phyloP scores from a whole-genome alignment of 2,888 invertebrate species.

The Micropterix aruncella region DNA sequence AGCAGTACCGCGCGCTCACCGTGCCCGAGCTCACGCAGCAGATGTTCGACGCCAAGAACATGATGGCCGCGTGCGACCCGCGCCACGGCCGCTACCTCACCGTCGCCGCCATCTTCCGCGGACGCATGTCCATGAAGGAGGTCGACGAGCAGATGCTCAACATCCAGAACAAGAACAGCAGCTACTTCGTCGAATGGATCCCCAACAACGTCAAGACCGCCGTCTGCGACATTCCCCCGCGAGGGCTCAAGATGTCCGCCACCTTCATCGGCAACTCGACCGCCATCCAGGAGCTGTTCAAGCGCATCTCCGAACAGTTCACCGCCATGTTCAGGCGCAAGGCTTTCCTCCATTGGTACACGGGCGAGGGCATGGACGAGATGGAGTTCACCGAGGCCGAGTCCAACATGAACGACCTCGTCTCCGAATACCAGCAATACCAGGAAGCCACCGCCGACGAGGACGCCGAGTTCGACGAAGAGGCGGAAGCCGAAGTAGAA shows the following conservation, averaged over 20 bases:
- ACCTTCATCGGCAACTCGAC: slow-evolving; percentile 91
- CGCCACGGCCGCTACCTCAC: slow-evolving; percentile 85
- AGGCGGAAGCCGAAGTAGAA: slow-evolving; percentile 57
- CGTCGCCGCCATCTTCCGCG: slow-evolving; percentile 83
- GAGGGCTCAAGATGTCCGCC: slow-evolving; percentile 87
- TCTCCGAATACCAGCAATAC: slow-evolving; percentile 92
- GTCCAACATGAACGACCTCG: slow-evolving; percentile 91
- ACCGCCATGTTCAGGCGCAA: slow-evolving; percentile 94
- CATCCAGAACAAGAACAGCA: slow-evolving; percentile 89
- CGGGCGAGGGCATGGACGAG: slow-evolving; percentile 93
- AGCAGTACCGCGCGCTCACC: slow-evolving; percentile 80
- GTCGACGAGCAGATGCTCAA: slow-evolving; percentile 85
- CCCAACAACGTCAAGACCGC: slow-evolving; percentile 79
- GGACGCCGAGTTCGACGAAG: slow-evolving; percentile 71
- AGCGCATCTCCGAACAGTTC: slow-evolving; percentile 83
- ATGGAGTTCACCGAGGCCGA: slow-evolving; percentile 94
- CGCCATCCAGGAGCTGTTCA: slow-evolving; percentile 87
- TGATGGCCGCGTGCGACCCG: slow-evolving; percentile 95
- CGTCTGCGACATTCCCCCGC: slow-evolving; percentile 71
- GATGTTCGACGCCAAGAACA: slow-evolving; percentile 93
- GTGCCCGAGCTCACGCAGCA: slow-evolving; percentile 86
- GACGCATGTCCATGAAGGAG: slow-evolving; percentile 92
- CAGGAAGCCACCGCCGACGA: slow-evolving; percentile 80
- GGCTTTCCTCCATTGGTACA: slow-evolving; percentile 98
- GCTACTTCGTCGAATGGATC: slow-evolving; percentile 86